phyloP scores from a whole-genome alignment of 2,888 invertebrate genomes.

The Alsophila aescularia region DNA sequence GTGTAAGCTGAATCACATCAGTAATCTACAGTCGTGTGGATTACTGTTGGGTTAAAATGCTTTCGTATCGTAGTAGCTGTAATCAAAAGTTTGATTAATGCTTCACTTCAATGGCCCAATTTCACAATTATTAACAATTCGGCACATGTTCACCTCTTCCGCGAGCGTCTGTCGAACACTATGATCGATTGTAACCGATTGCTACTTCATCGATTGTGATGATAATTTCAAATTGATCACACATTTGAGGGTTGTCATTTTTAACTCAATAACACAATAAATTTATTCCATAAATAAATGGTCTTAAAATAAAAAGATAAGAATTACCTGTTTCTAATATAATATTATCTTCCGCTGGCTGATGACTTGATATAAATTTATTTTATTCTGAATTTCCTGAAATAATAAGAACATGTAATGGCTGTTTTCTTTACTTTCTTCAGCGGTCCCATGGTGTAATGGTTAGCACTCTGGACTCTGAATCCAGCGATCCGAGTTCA shows the following conservation, averaged over 20 bases:
- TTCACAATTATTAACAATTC: slow-evolving; percentile 32
- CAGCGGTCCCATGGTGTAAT: slow-evolving; percentile 88
- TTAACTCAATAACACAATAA: slow-evolving; percentile 6
- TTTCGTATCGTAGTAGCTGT: too few relatives aligned
- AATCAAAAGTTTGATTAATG: slow-evolving; percentile 17
- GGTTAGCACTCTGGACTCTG: slow-evolving; percentile 92
- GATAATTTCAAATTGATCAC: slow-evolving; percentile 25
- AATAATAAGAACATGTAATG: not conserved
- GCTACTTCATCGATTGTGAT: slow-evolving; percentile 16
- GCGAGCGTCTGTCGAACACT: slow-evolving; percentile 48
- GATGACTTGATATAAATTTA: too few relatives aligned
- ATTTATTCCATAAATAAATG: too few relatives aligned
- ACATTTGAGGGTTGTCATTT: slow-evolving; percentile 6
- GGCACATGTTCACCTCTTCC: slow-evolving; percentile 61
- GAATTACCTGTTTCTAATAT: not conserved
- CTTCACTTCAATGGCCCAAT: slow-evolving; percentile 9
- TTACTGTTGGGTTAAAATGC: too few relatives aligned
- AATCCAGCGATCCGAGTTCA: slow-evolving; percentile 92
- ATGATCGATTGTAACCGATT: slow-evolving; percentile 66
- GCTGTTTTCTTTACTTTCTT: not conserved
- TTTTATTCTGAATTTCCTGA: not conserved
- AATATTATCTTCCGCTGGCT: too few relatives aligned
- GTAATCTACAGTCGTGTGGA: too few relatives aligned
- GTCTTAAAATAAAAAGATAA: too few relatives aligned
- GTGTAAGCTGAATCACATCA: too few relatives aligned